Evolutionary conservation across 2,888 invertebrate genomes (phyloP).

Genomic region (Mylabris sibirica): DNA sequence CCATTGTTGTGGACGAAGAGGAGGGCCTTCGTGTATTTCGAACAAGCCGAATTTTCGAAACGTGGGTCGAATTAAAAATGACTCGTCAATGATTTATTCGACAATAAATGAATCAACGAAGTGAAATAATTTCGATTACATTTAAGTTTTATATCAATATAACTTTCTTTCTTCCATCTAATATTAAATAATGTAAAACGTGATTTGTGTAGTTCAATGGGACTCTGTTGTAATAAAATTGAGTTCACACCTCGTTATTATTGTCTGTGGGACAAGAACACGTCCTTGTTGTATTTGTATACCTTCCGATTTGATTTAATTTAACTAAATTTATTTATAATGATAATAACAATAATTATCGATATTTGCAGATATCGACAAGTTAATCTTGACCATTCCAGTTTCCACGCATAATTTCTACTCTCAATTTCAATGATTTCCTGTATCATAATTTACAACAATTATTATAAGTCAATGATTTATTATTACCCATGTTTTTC

Average conservation of each 20-base stretch:
- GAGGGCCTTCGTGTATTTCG: not conserved
- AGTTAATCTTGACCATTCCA: conserved; percentile 14
- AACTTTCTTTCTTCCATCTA: no score
- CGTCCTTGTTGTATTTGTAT: conserved; percentile 11
- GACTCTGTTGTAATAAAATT: not conserved
- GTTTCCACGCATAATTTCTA: not conserved
- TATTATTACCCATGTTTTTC: not conserved
- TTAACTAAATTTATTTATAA: not conserved
- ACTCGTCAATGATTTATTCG: not conserved
- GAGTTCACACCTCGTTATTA: conserved; percentile 12
- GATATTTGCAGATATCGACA: not conserved
- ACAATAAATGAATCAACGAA: not conserved
- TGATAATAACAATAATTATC: not conserved
- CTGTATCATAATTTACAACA: not conserved
- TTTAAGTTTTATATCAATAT: conserved; percentile 1
- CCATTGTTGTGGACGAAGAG: no score
- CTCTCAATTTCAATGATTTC: not conserved
- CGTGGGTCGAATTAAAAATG: not conserved
- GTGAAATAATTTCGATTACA: no score
- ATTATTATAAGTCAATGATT: not conserved
- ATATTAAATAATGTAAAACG: not conserved
- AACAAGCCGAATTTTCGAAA: not conserved
- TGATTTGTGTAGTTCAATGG: conserved; percentile 7
- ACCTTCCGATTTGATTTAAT: not conserved
- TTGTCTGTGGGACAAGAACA: conserved; percentile 17